These are phyloP conservation scores for Camelus dromedarius DNA, from an alignment of 2,113 vertebrate genomes.

Conservation along the genomic window DNA sequence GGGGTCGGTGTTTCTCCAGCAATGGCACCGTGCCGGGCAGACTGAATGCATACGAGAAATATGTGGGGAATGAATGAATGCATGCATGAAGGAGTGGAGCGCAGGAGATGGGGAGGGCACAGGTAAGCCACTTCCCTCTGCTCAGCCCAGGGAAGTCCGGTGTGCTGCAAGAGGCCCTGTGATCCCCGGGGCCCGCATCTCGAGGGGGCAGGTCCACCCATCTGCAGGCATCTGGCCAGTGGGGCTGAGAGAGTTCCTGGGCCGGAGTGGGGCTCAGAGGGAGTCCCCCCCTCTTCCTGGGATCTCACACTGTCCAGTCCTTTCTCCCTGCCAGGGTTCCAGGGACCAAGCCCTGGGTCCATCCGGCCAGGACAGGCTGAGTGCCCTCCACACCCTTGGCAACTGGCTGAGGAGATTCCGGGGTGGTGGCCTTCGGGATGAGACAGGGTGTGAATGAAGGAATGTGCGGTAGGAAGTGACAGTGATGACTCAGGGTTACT, in stretches of 20 bases:
- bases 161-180: background rate
- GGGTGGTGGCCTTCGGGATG: constrained; percentile 38
- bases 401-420: background rate
- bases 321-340: background rate
- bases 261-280: background rate
- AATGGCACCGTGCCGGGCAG: accelerated
- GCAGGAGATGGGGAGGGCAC: too few relatives aligned
- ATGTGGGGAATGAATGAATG: background rate
- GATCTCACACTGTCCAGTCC: background rate
- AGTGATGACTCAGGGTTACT: constrained; percentile 76
- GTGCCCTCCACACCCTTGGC: constrained; percentile 7
- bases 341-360: background rate
- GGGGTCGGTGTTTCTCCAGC: accelerated
- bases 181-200: background rate
- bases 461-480: constrained; percentile 74
- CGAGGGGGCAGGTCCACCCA: background rate
- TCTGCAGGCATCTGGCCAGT: background rate
- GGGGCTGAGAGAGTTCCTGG: background rate
- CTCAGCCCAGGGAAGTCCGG: accelerated
- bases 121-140: background rate
- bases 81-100: background rate
- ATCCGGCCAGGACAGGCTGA: background rate
- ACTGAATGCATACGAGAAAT: accelerated
- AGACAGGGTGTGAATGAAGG: constrained; percentile 9
- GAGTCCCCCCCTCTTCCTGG: background rate